Conservation (phyloP, 2,888 invertebrate genomes). For the Chloromyia formosa region DNA sequence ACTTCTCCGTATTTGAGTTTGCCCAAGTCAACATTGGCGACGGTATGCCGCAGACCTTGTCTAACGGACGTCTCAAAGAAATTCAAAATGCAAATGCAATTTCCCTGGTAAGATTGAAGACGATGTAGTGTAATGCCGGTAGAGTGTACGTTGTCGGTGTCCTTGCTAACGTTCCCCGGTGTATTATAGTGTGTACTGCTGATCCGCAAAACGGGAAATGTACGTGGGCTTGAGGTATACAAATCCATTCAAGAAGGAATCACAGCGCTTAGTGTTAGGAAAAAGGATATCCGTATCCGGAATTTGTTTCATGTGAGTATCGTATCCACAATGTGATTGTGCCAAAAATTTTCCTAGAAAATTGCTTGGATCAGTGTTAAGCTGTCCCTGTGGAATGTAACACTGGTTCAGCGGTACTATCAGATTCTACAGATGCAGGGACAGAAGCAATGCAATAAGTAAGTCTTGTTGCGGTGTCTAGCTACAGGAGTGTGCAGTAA, state of each 20-base stretch:
- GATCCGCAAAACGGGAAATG: constrained; percentile 1
- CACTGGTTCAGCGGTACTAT: background rate
- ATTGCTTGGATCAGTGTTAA: constrained; percentile 5
- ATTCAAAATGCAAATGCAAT: constrained; percentile 38
- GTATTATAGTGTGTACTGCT: background rate
- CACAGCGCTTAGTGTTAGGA: background rate
- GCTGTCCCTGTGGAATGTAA: background rate
- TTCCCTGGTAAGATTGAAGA: constrained; percentile 8
- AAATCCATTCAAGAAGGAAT: constrained; percentile 1
- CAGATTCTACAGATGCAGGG: background rate
- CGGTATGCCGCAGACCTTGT: constrained; percentile 28
- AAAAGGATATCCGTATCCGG: constrained; percentile 1
- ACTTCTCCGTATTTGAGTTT: constrained; percentile 23
- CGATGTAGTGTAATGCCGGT: background rate
- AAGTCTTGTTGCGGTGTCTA: background rate
- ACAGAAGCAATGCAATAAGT: background rate
- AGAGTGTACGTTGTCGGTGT: background rate
- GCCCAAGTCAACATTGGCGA: constrained; percentile 21
- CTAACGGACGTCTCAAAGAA: background rate
- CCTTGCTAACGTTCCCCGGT: background rate
- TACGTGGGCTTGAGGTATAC: constrained; percentile 2
- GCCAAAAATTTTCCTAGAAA: background rate
- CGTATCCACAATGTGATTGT: background rate
- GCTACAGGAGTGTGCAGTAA: too few species aligned
- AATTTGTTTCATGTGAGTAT: background rate